Evolutionary conservation across 2,113 vertebrate genomes (phyloP).

Genomic region (Synchiropus splendidus): DNA sequence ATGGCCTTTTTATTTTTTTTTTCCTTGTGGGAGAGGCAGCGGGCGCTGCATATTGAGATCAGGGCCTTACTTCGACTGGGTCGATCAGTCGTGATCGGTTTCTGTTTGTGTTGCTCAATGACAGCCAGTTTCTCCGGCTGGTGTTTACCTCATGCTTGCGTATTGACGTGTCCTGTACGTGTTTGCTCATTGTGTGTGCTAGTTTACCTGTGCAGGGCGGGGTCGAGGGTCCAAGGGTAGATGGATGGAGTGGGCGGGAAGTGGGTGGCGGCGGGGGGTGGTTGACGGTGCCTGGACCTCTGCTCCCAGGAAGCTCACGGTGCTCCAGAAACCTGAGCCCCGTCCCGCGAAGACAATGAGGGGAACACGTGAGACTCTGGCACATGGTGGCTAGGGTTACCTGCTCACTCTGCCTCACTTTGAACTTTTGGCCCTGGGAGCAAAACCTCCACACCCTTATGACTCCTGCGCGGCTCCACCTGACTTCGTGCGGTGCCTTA

Average conservation of each 20-base stretch:
- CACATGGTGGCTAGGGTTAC: conserved; percentile 57
- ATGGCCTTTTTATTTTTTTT: too few relatives aligned
- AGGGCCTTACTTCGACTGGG: too few relatives aligned
- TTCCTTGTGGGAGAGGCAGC: not conserved
- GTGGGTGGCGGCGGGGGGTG: too few relatives aligned
- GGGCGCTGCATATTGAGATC: too few relatives aligned
- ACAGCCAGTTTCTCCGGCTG: conserved; percentile 12
- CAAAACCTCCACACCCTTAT: conserved; percentile 48
- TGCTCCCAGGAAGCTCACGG: conserved; percentile 38
- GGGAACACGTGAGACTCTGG: conserved; percentile 52
- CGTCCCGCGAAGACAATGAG: conserved; percentile 51
- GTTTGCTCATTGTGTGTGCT: conserved; percentile 32
- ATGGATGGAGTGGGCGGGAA: too few relatives aligned
- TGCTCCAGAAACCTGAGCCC: conserved; percentile 59
- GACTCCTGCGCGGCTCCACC: conserved; percentile 40
- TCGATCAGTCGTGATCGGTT: not conserved
- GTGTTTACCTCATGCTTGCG: conserved; percentile 23
- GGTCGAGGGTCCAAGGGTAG: conserved; percentile 21
- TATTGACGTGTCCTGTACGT: conserved; percentile 24
- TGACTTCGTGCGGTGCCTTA: conserved; percentile 14
- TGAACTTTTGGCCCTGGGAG: conserved; percentile 66
- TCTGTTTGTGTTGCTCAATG: conserved; percentile 3
- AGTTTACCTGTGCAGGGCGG: conserved; percentile 37
- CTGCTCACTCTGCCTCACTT: conserved; percentile 36
- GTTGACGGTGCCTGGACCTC: conserved; percentile 3